Conservation (phyloP, 2,888 invertebrate genomes). For the Pyrocoelia pectoralis region DNA sequence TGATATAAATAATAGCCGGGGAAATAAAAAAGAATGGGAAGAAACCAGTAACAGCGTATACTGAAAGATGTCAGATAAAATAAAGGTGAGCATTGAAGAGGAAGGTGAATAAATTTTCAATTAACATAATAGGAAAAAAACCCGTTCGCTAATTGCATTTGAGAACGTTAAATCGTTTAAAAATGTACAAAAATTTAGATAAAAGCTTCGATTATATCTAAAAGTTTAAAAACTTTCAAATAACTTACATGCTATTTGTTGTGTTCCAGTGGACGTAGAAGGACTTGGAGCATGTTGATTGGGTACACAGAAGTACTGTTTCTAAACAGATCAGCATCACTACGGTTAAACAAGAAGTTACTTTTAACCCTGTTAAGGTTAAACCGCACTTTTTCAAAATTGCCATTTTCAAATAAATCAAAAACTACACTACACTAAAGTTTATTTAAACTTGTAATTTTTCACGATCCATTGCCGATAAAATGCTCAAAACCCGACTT, state of each 20-base stretch:
- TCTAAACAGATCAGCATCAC: slow-evolving; percentile 65
- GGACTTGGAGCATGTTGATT: slow-evolving; percentile 79
- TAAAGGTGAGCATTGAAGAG: slow-evolving; percentile 16
- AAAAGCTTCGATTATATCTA: not conserved
- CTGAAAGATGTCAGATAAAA: slow-evolving; percentile 27
- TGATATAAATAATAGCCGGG: slow-evolving; percentile 23
- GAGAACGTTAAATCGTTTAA: not conserved
- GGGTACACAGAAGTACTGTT: slow-evolving; percentile 65
- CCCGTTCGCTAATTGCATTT: slow-evolving; percentile 30
- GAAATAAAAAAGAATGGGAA: slow-evolving; percentile 17
- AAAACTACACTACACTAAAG: slow-evolving; percentile 18
- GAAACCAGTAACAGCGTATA: slow-evolving; percentile 19
- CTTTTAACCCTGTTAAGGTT: slow-evolving; percentile 49
- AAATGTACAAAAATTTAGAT: not conserved
- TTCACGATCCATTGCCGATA: not conserved
- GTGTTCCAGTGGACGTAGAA: slow-evolving; percentile 93
- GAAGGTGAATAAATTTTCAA: slow-evolving; percentile 31
- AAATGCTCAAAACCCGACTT: slow-evolving; percentile 1
- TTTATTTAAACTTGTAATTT: not conserved
- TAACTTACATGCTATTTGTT: slow-evolving; percentile 81
- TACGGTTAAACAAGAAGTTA: slow-evolving; percentile 64
- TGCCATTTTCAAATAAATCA: slow-evolving; percentile 43
- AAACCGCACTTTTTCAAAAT: slow-evolving; percentile 50
- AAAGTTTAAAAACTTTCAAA: not conserved
- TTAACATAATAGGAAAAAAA: slow-evolving; percentile 33